Evolutionary conservation across 2,113 vertebrate genomes (phyloP).

Genomic region (Aegypius monachus): DNA sequence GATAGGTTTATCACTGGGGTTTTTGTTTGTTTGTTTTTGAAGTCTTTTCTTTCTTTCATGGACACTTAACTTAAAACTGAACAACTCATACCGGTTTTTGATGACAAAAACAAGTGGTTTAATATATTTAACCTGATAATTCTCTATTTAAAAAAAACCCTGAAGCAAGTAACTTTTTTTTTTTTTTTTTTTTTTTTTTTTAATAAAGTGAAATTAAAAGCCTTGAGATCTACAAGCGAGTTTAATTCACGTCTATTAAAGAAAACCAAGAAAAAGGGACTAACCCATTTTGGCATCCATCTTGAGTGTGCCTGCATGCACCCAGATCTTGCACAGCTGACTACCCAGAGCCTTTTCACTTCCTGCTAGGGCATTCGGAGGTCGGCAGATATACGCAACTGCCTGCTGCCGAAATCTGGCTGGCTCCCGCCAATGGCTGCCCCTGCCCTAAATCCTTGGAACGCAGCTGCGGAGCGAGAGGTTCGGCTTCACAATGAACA

Average conservation of each 20-base stretch:
- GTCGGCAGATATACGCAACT: constrained; percentile 34
- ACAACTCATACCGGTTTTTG: fast-evolving
- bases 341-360: constrained; percentile 36
- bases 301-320: constrained; percentile 74
- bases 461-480: not conserved
- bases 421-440: not conserved
- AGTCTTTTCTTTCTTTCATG: not conserved
- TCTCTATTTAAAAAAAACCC: not conserved
- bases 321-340: constrained; percentile 39
- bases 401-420: not conserved
- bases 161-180: not conserved
- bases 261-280: constrained; percentile 41
- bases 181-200: not conserved
- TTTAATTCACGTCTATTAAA: fast-evolving
- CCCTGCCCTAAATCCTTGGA: not conserved
- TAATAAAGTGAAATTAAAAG: not conserved
- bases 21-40: not conserved
- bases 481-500: not conserved
- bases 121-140: not conserved
- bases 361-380: constrained; percentile 62
- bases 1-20: not conserved
- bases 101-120: not conserved
- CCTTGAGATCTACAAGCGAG: not conserved
- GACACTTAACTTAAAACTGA: not conserved
- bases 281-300: constrained; percentile 90